Evolutionary conservation across 2,113 vertebrate species (phyloP), one percentile per base, ranked within the genome.

Genomic region (Grantiella picta): DNA sequence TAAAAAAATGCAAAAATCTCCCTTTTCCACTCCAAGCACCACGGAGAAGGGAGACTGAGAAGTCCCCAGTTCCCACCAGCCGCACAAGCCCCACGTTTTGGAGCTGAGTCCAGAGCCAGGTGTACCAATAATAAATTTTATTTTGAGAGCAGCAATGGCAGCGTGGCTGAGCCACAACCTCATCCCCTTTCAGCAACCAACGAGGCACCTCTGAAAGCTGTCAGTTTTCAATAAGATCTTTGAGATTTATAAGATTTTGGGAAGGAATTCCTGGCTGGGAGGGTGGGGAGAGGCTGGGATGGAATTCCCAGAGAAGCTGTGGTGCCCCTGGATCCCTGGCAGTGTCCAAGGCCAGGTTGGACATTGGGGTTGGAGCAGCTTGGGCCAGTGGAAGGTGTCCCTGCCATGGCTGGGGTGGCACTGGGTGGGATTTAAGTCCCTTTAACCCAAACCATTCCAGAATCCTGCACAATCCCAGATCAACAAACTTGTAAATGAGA

Each of bases 391-490:
- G 83, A 22, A 86, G 63, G 53, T 44, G 72, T 52, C 63, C 63
- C 72, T 69, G 72, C 53, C 63, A 5, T 22, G 45, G 53, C 44
- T 17, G 53, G 33, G 45, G 5, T n/a, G 60, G 82, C 0, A 2
- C 2, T 18, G 40, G 35, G 0, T 2, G 45, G 36, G 10, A 6
- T 68, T 50, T 35, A 0, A 10, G 17, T 14, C 17, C 42, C 7
- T 15, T 9, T 11, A 0, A 35, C 31, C 13, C 44, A 35, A 35
- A 4, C 31, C 36, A 31, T 7, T 13, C 65, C 22, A 23, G 25
- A 7, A 49, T 60, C 42, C 36, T n/a, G 3, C 11, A 27, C 19
- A 36, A n/a, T 40, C 18, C 17, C 3, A 49, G 23, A 19, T 19
- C 4, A 50, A 69, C 23, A 28, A 50, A 18, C 18, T 8, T 15